Evolutionary conservation across 2,797 vertebrate genomes (phyloP).

Genomic region (Ataeniobius toweri): DNA sequence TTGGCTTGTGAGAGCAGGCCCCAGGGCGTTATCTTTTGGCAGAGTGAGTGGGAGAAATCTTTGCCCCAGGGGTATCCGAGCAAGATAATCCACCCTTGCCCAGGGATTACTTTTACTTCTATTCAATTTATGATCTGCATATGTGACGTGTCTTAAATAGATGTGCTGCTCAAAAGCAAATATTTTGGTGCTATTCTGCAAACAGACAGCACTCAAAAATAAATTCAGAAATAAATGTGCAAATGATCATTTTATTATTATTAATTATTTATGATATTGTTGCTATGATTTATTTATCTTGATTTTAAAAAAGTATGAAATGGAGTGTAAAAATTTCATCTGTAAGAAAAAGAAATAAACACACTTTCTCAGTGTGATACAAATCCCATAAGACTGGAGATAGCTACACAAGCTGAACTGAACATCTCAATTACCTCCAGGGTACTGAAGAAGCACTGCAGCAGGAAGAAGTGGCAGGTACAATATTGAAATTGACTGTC

Average conservation of each 20-base stretch:
- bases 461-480: conserved; percentile 53
- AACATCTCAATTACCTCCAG: conserved; percentile 63
- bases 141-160: not conserved
- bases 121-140: conserved; percentile 12
- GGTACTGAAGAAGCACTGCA: conserved; percentile 47
- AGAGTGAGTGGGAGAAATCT: conserved; percentile 4
- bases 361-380: conserved; percentile 13
- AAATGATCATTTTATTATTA: not conserved
- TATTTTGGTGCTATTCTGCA: not conserved
- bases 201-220: not conserved
- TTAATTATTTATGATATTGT: not conserved
- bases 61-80: not conserved
- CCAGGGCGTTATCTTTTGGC: not conserved
- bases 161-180: not conserved
- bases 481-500: conserved; percentile 68
- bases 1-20: not conserved
- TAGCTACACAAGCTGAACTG: conserved; percentile 56
- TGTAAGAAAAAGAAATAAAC: not conserved
- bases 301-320: conserved; percentile 31
- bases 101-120: conserved; percentile 2
- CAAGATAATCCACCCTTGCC: conserved; percentile 18
- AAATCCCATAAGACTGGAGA: conserved; percentile 56
- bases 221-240: not conserved
- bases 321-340: not conserved
- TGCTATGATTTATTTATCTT: conserved; percentile 27